Conservation (phyloP, 1,140 invertebrate genomes). For the Ylistrum balloti region DNA sequence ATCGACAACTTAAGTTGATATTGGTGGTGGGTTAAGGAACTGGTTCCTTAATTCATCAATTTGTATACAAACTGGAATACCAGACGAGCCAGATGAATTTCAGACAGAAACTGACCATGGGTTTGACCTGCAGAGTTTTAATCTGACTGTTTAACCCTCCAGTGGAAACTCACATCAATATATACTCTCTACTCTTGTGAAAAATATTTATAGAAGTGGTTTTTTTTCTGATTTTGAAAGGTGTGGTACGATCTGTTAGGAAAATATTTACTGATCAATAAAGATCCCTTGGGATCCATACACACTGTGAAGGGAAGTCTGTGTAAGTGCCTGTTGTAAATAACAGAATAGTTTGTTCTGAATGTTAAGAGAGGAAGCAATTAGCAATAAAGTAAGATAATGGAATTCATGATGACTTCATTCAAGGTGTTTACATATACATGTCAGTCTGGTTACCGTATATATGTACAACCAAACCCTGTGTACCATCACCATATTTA, state of each 20-base stretch:
- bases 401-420: neutral
- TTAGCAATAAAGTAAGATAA: neutral
- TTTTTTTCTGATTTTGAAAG: slow-evolving; percentile 23
- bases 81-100: neutral
- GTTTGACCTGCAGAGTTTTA: neutral
- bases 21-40: neutral
- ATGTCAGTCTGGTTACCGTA: neutral
- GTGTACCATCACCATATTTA: too few species aligned
- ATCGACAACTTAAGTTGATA: slow-evolving; percentile 28
- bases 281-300: neutral
- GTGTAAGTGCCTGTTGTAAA: slow-evolving; percentile 2
- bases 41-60: neutral
- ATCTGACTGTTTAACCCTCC: neutral
- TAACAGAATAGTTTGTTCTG: neutral
- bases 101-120: neutral
- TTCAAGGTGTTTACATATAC: neutral
- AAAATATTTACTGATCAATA: neutral
- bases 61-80: neutral
- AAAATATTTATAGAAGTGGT: slow-evolving; percentile 13
- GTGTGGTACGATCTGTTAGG: neutral
- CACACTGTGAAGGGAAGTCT: neutral
- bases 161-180: neutral
- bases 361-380: neutral
- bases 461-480: too few species aligned
- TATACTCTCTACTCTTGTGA: neutral